Percentiles rank a stretch among this genome's conserved stretches.
These are phyloP conservation scores for Pachyuromys duprasi DNA, from an alignment of 2,797 vertebrate genomes.

Conservation along the genomic window DNA sequence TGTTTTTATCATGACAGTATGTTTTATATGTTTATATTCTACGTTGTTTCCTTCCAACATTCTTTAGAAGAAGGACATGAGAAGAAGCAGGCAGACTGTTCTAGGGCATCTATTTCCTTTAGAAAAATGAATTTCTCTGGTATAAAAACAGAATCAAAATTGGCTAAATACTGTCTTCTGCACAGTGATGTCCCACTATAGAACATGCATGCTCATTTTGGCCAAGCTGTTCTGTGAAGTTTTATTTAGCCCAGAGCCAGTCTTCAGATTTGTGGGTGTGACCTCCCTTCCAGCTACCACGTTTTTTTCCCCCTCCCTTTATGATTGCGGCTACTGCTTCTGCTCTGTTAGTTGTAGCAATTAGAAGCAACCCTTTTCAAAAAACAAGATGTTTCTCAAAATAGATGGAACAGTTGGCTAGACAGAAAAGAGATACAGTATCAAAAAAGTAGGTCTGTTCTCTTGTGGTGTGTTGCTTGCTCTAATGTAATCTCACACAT, in stretches of 20 bases:
- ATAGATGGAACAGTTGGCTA: slow-evolving; percentile 65
- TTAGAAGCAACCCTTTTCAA: slow-evolving; percentile 59
- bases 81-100: slow-evolving; percentile 67
- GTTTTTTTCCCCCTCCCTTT: not conserved
- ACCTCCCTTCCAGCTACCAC: slow-evolving; percentile 51
- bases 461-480: slow-evolving; percentile 4
- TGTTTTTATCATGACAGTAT: not conserved
- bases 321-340: slow-evolving; percentile 56
- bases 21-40: slow-evolving; percentile 27
- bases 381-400: slow-evolving; percentile 68
- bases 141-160: slow-evolving; percentile 73
- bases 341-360: slow-evolving; percentile 64
- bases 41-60: slow-evolving; percentile 40
- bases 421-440: slow-evolving; percentile 59
- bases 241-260: slow-evolving; percentile 72
- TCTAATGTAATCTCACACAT: not conserved
- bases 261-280: slow-evolving; percentile 62
- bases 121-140: slow-evolving; percentile 49
- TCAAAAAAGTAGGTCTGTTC: slow-evolving; percentile 57
- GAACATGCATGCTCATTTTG: slow-evolving; percentile 60
- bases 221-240: slow-evolving; percentile 73
- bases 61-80: slow-evolving; percentile 17
- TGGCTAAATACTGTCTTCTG: slow-evolving; percentile 65
- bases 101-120: slow-evolving; percentile 66
- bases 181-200: slow-evolving; percentile 60